Percentiles rank a stretch among this genome's conserved stretches.
These are phyloP conservation scores for Dendropsophus ebraccatus DNA, from an alignment of 2,113 vertebrate species.

Conservation along the genomic window DNA sequence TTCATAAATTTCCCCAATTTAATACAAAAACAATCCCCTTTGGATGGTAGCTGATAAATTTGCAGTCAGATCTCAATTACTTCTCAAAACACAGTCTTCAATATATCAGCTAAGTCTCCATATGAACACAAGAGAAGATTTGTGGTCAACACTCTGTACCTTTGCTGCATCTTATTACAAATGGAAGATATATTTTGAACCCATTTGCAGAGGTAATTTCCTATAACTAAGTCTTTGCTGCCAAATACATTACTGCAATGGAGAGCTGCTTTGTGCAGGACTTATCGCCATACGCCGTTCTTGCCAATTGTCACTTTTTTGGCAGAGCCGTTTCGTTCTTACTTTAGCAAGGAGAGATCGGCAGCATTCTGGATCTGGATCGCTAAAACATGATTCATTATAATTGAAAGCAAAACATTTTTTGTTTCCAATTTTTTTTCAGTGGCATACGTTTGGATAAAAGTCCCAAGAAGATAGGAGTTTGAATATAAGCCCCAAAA, in stretches of 20 bases:
- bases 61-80: not conserved
- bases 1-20: not conserved
- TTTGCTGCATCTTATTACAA: not conserved
- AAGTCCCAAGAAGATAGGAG: too few relatives aligned
- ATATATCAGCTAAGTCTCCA: not conserved
- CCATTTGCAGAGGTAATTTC: conserved; percentile 28
- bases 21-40: not conserved
- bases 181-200: conserved; percentile 12
- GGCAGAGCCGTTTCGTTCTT: not conserved
- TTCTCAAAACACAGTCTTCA: not conserved
- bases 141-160: not conserved
- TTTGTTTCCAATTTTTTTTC: not conserved
- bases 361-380: not conserved
- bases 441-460: too few relatives aligned
- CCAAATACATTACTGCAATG: not conserved
- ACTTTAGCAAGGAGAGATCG: not conserved
- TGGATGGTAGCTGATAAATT: not conserved
- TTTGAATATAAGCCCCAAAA: too few relatives aligned
- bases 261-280: not conserved
- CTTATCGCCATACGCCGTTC: not conserved
- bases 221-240: conserved; percentile 4
- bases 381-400: too few relatives aligned
- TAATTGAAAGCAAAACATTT: too few relatives aligned
- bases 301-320: conserved; percentile 22
- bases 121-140: conserved; percentile 6